A percentile compares a stretch with the other conserved stretches of the same genome.
These are phyloP conservation scores for Danaus melanippus DNA, from an alignment of 1,140 invertebrate species.

Conservation along the genomic window DNA sequence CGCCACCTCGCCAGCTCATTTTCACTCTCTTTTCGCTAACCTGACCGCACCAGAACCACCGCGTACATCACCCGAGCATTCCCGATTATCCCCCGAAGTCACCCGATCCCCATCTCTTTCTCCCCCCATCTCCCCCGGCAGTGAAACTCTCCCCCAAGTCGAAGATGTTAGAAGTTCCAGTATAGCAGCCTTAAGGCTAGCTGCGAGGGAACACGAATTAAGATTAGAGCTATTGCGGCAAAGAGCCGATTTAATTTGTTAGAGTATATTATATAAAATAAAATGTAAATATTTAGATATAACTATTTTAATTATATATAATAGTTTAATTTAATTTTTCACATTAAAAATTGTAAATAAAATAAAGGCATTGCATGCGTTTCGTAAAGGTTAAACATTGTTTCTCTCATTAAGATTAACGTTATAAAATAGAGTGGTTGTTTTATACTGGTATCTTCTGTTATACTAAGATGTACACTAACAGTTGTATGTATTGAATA, in stretches of 20 bases:
- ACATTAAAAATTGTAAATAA: no score
- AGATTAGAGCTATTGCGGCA: conserved; percentile 87
- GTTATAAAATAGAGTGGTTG: no score
- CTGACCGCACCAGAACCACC: conserved; percentile 78
- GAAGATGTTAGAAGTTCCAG: conserved; percentile 87
- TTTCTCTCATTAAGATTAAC: no score
- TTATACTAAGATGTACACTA: no score
- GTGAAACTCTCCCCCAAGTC: conserved; percentile 51
- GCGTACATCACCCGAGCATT: conserved; percentile 39
- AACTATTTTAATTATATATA: no score
- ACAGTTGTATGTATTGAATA: no score
- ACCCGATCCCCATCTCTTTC: conserved; percentile 62
- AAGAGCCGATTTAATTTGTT: conserved; percentile 68
- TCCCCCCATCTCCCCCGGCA: conserved; percentile 69
- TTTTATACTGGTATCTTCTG: no score
- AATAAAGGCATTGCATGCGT: no score
- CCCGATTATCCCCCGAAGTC: conserved; percentile 35
- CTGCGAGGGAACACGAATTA: conserved; percentile 94
- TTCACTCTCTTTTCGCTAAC: conserved; percentile 90
- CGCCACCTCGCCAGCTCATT: conserved; percentile 79
- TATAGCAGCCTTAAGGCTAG: conserved; percentile 91
- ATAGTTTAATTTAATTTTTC: no score
- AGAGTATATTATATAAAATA: neutral
- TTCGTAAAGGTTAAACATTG: no score
- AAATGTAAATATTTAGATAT: no score